Evolutionary conservation across 2,797 vertebrate genomes (phyloP), one percentile per base, ranked within the genome.

Genomic region (Alauda arvensis): DNA sequence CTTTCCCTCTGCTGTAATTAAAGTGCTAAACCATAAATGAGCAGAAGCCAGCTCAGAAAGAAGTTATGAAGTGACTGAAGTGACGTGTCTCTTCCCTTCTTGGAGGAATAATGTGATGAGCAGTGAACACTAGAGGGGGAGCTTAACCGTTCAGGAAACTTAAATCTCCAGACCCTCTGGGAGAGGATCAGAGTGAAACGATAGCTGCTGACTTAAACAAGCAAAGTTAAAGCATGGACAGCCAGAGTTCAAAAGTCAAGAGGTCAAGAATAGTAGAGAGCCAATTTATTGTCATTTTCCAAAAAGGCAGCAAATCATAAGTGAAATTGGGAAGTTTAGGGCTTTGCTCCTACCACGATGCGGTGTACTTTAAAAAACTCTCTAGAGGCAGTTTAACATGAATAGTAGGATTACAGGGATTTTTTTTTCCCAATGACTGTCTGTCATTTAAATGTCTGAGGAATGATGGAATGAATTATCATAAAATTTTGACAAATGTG

Each of bases 41-140:
- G 48, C 68, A 66, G 59, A 77, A 91, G 34, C 46, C 21, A 10
- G 87, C n/a, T 94, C 61, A 86, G 65, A 34, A 56, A 88, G 85
- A 94, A 95, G 76, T 81, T 87, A 49, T 56, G 86, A 96, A 87
- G 77, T 66, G 83, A 57, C 89, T 67, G 85, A 95, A 88, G 77
- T 76, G 85, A 57, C 71, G 87, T 66, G 62, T 90, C 82, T 94
- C 74, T 91, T 75, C 71, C 46, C 88, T 91, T 92, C 92, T 94
- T 93, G 68, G 76, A 96, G 85, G 91, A 96, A 97, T 97, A 96
- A 96, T 92, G 89, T 95, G 95, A 96, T 97, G 90, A 96, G 94
- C 96, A 97, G 89, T 97, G 98, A 98, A 99, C 98, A 98, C 99
- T 99, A 99, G 99, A 98, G 98, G 99, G 99, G 98, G 98, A 98